phyloP scores from a whole-genome alignment of 2,797 vertebrate genomes.

The Acanthurus lineatus region DNA sequence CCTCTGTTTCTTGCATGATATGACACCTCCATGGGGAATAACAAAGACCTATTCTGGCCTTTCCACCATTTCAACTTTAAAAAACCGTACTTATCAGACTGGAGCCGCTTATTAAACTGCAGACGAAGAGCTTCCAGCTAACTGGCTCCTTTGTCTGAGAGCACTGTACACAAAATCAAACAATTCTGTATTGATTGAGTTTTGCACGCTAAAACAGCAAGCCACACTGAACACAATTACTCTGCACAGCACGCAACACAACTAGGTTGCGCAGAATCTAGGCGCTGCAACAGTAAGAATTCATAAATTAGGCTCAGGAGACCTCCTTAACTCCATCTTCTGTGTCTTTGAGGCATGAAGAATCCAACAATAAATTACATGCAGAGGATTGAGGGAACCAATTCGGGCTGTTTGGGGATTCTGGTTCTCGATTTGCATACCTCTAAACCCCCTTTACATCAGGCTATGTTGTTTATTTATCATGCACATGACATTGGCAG shows the following conservation, averaged over 20 bases:
- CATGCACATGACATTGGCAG: slow-evolving; percentile 44
- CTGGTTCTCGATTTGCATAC: slow-evolving; percentile 62
- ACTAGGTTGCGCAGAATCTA: slow-evolving; percentile 58
- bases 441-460: slow-evolving; percentile 24
- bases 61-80: slow-evolving; percentile 2
- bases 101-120: slow-evolving; percentile 8
- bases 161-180: slow-evolving; percentile 56
- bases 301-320: slow-evolving; percentile 84
- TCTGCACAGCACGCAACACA: slow-evolving; percentile 48
- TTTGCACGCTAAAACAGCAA: slow-evolving; percentile 49
- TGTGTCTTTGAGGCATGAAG: slow-evolving; percentile 72
- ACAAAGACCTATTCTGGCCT: slow-evolving; percentile 7
- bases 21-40: slow-evolving; percentile 32
- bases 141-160: slow-evolving; percentile 21
- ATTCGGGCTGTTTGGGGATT: slow-evolving; percentile 39
- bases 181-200: slow-evolving; percentile 62
- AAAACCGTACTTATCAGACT: slow-evolving; percentile 18
- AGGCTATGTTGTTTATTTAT: slow-evolving; percentile 42
- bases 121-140: slow-evolving; percentile 28
- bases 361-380: slow-evolving; percentile 76
- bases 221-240: slow-evolving; percentile 61
- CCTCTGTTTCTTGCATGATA: slow-evolving; percentile 26
- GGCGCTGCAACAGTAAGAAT: slow-evolving; percentile 61
- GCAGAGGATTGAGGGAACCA: slow-evolving; percentile 51
- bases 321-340: slow-evolving; percentile 76